Evolutionary conservation across 2,888 invertebrate species (phyloP), one percentile per base, ranked within the genome.

Genomic region (Neoascia interrupta): DNA sequence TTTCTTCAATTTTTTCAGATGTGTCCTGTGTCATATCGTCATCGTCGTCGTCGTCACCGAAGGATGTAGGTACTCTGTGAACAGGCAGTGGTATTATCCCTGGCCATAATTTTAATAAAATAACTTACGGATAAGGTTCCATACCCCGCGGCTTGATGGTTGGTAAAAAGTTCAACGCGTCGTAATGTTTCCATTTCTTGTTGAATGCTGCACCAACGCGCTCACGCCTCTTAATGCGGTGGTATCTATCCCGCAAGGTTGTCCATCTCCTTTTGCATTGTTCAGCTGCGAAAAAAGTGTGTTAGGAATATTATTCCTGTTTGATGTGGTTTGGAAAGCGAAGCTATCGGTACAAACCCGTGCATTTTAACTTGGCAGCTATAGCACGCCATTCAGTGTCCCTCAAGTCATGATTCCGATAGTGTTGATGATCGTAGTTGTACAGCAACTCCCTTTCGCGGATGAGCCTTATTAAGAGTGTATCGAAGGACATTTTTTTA

Each of bases 181-280:
- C 53, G n/a, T 21, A 37, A 15, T 15, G 21, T 10, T 37, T 37
- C 53, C 37, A 53, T 37, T 13, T 36, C 6, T 5, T 53, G 2
- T 1, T 4, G 10, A 10, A 11, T 8, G 19, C 49, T 4, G 36
- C 2, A 31, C 18, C 6, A 1, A 2, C 19, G 0, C 6, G 37
- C n/a, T 16, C 15, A 3, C 37, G 15, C 23, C 16, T 53, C 6
- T 23, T 36, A 5, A 53, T 53, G 5, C 53, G 36, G 5, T 53
- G 36, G 37, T 37, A 53, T 37, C 53, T 8, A n/a, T 53, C 53
- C 5, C 53, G 13, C 0, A 53, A 23, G 3, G 37, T 23, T 37
- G 0, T 37, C 53, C 37, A 53, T 26, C 37, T 5, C 6, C 37
- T 53, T 1, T 37, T 37, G 13, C 53, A 37, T 10, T 23, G 36